Evolutionary conservation across 2,888 invertebrate species (phyloP), one percentile per base, ranked within the genome.

Genomic region (Meta bourneti): DNA sequence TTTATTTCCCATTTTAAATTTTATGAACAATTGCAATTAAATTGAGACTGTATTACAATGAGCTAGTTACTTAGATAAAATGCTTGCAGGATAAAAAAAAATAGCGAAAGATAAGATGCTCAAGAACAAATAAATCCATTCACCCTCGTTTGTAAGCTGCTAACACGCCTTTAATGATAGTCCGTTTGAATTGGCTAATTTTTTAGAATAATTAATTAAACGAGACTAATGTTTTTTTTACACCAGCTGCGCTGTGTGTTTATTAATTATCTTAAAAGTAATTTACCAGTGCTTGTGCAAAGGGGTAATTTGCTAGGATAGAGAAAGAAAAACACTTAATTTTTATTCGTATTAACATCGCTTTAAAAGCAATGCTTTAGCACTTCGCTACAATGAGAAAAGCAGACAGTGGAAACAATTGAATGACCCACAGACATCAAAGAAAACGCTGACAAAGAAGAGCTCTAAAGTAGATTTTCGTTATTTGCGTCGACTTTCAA

Each of bases 401-500:
- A 34, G 34, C 34, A 34, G 34, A 34, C 52, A 54, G 51, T 71
- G 13, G 71, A 34, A 75, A 52, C 75, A 75, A 75, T 84, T 75
- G 72, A 74, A 84, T 54, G 84, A 54, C 61, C 75, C 74, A 75
- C 19, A 52, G 51, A 51, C 51, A 11, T 75, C 74, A 75, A 52
- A 84, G 61, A 84, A 75, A 52, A 75, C 19, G 54, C 72, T 61
- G 72, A 74, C 74, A 54, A 75, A 52, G 34, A 61, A 34, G 9
- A 74, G 34, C 16, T 72, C 34, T 84, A 52, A 75, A 84, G 75
- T 75, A 71, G 78, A 87, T 82, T 87, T 87, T 78, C 52, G 51
- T 75, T 79, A 78, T 87, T 87, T 79, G 74, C 72, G 80, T 5
- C 61, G 61, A 81, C 61, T 80, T 80, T 80, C 88, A 54, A 74